These are phyloP conservation scores for Platycheirus albimanus DNA, from an alignment of 2,888 invertebrate species.

Conservation along the genomic window DNA sequence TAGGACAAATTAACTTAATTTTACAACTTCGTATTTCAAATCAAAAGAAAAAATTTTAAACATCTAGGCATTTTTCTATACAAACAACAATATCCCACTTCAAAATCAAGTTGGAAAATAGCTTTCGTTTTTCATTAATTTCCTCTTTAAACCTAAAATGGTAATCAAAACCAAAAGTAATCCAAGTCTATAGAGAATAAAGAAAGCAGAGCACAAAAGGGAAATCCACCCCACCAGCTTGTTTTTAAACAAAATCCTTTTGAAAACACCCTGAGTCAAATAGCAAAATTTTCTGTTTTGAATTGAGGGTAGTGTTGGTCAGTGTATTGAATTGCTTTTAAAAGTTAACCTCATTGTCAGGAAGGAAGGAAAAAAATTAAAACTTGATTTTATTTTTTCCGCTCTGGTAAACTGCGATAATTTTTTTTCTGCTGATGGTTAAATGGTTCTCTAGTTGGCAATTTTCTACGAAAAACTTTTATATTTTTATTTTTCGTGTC, in stretches of 20 bases:
- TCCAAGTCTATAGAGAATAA: not conserved
- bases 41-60: not conserved
- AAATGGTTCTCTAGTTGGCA: not conserved
- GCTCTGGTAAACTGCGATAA: not conserved
- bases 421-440: constrained; percentile 15
- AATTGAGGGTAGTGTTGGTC: not conserved
- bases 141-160: not conserved
- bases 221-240: not conserved
- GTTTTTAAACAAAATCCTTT: constrained; percentile 3
- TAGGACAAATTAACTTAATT: no score
- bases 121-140: not conserved
- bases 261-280: not conserved
- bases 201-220: not conserved
- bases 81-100: no score
- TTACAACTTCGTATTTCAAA: no score
- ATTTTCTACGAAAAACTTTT: constrained; percentile 18
- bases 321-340: constrained; percentile 23
- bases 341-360: not conserved
- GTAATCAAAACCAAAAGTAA: constrained; percentile 6
- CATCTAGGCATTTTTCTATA: not conserved
- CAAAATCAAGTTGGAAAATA: no score
- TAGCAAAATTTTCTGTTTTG: constrained; percentile 6
- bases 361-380: not conserved
- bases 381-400: not conserved
- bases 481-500: constrained; percentile 2